Evolutionary conservation across 2,888 invertebrate species (phyloP), one percentile per base, ranked within the genome.

Genomic region (Plusia festucae): DNA sequence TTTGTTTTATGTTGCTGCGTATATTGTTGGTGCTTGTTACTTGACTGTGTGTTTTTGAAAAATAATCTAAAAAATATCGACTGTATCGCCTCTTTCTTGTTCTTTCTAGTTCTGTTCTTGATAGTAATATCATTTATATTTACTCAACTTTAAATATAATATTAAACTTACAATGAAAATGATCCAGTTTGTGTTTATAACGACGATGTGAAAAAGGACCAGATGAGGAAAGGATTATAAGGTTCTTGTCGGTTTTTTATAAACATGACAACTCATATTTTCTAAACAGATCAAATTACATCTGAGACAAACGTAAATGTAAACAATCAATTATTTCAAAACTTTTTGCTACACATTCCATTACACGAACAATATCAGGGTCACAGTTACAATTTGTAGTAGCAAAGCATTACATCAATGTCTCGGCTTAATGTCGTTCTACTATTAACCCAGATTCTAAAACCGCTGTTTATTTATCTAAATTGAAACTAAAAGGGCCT

Each of bases 401-500:
- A 72, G 67, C 73, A 20, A 72, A 57, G 30, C 60, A 78, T 76
- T 78, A 78, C 70, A 65, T 60, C 58, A 65, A 34, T 73, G 55
- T 53, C 66, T 65, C 78, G 74, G 54, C 46, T 68, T 56, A 53
- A 67, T 65, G 74, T 56, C 70, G 63, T 67, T 64, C 65, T 58
- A 64, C 80, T 63, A 68, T 70, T 72, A 79, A 65, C 78, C 77
- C 27, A 79, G 62, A 72, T 79, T 54, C 66, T 34, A 56, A 64
- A 76, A 57, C 49, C n/a, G 52, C 53, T 68, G 67, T 74, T 74
- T 73, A 73, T 67, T 81, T 78, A 82, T 81, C 78, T 73, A 72
- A 79, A 82, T 74, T 77, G 75, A 76, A 78, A 77, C 78, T 85
- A 81, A 85, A 84, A 82, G 83, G 78, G 83, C 78, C 72, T 78